These are phyloP conservation scores for Amphilophus citrinellus DNA, from an alignment of 2,113 vertebrate species.

Conservation along the genomic window DNA sequence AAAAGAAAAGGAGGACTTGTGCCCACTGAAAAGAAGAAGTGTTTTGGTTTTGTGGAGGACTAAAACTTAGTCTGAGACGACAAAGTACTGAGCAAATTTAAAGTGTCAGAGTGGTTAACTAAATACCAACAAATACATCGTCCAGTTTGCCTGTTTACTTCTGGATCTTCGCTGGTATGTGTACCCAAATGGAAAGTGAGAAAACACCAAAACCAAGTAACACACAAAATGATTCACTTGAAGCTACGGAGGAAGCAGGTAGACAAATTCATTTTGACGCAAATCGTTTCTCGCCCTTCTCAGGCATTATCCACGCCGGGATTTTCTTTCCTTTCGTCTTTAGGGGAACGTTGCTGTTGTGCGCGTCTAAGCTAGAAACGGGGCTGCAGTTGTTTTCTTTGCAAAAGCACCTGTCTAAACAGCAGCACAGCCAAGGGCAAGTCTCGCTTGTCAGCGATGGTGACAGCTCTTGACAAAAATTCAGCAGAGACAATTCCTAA, in stretches of 20 bases:
- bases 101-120: conserved; percentile 42
- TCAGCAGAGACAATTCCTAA: conserved; percentile 69
- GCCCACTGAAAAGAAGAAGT: conserved; percentile 31
- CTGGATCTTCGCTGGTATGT: conserved; percentile 27
- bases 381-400: conserved; percentile 80
- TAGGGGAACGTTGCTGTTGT: conserved; percentile 44
- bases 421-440: conserved; percentile 80
- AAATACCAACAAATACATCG: conserved; percentile 35
- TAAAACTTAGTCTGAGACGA: conserved; percentile 26
- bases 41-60: conserved; percentile 43
- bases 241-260: conserved; percentile 35
- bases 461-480: conserved; percentile 78
- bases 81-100: conserved; percentile 50
- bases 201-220: conserved; percentile 50
- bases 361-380: conserved; percentile 71
- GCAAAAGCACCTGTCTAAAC: conserved; percentile 86
- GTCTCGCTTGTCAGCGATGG: conserved; percentile 75
- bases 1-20: conserved; percentile 32
- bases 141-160: conserved; percentile 45
- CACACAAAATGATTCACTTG: conserved; percentile 54
- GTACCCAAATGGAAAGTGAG: conserved; percentile 35
- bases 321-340: conserved; percentile 75
- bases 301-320: conserved; percentile 54
- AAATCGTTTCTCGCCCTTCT: conserved; percentile 62
- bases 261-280: conserved; percentile 68